Evolutionary conservation across 2,888 invertebrate genomes (phyloP), one percentile per base, ranked within the genome.

Genomic region (Sinhomidia bicolor): DNA sequence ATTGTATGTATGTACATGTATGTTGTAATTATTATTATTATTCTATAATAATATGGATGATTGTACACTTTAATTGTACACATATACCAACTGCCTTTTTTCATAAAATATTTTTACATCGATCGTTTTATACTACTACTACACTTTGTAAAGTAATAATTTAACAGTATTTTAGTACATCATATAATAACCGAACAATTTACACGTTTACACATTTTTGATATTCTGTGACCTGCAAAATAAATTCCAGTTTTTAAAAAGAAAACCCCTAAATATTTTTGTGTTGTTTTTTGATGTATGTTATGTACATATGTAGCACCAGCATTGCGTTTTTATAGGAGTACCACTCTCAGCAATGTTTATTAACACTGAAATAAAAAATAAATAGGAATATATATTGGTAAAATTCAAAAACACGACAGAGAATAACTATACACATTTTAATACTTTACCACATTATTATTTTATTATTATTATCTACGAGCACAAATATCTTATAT

Each of bases 61-160:
- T 68, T 68, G 65, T 68, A 68, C 36, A 68, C n/a, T 68, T 1
- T 2, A 62, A 68, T 68, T 68, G 65, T 68, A 68, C 65, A 68
- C 12, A 29, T 36, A 20, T 36, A 68, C 17, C 32, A 68, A 68
- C 14, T 36, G 5, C 6, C 26, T 12, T 12, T 57, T 57, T 23
- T 36, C 1, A 32, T 1, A 36, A 36, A 17, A 36, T 36, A 1
- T 14, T 62, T 62, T 12, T 62, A 62, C 29, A 26, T 29, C 29
- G 29, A 62, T 62, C 0, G 0, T 4, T 12, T 57, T 29, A 62
- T 3, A 29, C 7, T 36, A 5, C 7, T 62, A 29, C 29, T 0
- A 57, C 23, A 57, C 10, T 2, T 10, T 29, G 3, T 62, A 29
- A 14, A 14, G 23, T 57, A 57, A 23, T 7, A 57, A 7, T 6